phyloP scores from a whole-genome alignment of 2,113 vertebrate species.

The Struthio camelus region DNA sequence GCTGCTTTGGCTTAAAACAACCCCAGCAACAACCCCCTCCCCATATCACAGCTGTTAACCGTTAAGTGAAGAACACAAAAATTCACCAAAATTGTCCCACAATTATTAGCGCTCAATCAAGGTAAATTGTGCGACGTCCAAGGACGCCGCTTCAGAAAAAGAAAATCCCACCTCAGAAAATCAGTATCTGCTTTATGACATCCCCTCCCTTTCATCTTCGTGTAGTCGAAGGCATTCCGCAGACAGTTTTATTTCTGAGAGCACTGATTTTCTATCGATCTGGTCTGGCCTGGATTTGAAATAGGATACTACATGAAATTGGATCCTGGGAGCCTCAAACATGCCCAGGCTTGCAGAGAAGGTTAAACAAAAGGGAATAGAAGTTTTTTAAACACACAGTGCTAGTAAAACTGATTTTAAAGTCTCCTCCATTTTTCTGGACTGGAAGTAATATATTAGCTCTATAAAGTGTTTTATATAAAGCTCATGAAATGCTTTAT shows the following conservation, averaged over 20 bases:
- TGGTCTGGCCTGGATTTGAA: conserved; percentile 52
- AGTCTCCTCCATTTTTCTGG: neutral
- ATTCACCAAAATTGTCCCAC: neutral
- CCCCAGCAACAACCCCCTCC: neutral
- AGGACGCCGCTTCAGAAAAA: neutral
- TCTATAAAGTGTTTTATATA: conserved; percentile 19
- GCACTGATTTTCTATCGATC: conserved; percentile 26
- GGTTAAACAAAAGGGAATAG: conserved; percentile 25
- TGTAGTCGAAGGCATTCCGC: conserved; percentile 31
- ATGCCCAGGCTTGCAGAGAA: conserved; percentile 19
- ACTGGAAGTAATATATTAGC: conserved; percentile 25
- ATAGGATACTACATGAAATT: conserved; percentile 53
- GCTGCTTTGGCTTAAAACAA: neutral
- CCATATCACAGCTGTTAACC: neutral
- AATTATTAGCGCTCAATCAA: conserved; percentile 9
- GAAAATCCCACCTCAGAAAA: neutral
- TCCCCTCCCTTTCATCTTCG: conserved; percentile 23
- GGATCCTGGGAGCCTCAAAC: conserved; percentile 44
- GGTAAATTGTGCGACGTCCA: neutral
- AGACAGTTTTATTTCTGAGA: conserved; percentile 36
- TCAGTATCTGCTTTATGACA: conserved; percentile 1
- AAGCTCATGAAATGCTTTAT: conserved; percentile 31
- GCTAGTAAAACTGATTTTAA: conserved; percentile 42
- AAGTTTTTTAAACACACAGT: neutral
- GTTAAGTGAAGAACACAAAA: conserved; percentile 13